phyloP scores from a whole-genome alignment of 2,797 vertebrate genomes.

The Lacerta agilis region DNA sequence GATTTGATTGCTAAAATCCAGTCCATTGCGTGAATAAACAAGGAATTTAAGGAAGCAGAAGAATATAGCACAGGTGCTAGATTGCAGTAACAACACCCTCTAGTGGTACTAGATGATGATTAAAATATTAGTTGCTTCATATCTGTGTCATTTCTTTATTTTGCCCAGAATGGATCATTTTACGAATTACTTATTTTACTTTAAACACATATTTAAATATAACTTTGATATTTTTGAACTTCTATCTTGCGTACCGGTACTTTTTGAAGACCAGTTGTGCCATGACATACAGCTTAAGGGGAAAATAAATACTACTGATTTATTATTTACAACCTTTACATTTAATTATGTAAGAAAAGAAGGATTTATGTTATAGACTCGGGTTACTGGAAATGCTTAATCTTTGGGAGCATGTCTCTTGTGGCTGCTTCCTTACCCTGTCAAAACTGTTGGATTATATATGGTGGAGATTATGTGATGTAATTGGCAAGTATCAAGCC shows the following conservation, averaged over 20 bases:
- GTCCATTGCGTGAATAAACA: not conserved
- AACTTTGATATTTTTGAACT: not conserved
- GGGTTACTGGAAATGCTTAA: not conserved
- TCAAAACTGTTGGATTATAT: not conserved
- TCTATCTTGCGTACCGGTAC: not conserved
- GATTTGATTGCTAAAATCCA: not conserved
- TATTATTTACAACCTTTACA: not conserved
- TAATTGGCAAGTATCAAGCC: not conserved
- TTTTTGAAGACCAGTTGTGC: not conserved
- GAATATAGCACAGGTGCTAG: conserved; percentile 27
- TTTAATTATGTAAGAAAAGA: accelerated
- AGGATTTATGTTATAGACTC: not conserved
- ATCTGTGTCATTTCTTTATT: no score
- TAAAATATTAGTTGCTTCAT: not conserved
- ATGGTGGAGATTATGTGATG: accelerated
- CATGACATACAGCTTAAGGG: not conserved
- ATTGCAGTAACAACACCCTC: conserved; percentile 71
- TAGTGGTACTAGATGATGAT: conserved; percentile 63
- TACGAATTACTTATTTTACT: not conserved
- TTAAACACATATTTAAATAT: not conserved
- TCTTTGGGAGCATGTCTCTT: not conserved
- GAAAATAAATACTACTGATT: not conserved
- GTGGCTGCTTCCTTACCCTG: not conserved
- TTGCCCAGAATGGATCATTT: not conserved
- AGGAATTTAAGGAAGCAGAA: conserved; percentile 18